phyloP scores from a whole-genome alignment of 2,888 invertebrate species.

The Drosophila mettleri region DNA sequence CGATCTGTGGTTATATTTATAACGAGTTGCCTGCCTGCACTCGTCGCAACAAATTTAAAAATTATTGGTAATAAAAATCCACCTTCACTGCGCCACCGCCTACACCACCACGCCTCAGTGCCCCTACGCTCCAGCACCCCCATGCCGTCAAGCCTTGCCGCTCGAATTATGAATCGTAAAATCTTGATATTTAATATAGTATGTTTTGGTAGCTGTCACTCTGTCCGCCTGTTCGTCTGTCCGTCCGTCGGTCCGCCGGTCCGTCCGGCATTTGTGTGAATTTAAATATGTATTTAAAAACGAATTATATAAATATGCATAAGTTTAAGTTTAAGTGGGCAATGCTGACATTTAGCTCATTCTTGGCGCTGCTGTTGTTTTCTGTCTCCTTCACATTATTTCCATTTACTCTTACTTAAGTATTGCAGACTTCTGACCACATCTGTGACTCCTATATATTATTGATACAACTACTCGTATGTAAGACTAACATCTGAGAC shows the following conservation, averaged over 20 bases:
- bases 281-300: slow-evolving; percentile 70
- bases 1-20: slow-evolving; percentile 76
- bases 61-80: slow-evolving; percentile 78
- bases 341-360: slow-evolving; percentile 67
- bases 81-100: slow-evolving; percentile 55
- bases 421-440: not conserved
- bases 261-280: slow-evolving; percentile 35
- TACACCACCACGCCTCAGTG: not conserved
- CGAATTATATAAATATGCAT: slow-evolving; percentile 79
- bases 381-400: not conserved
- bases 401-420: not conserved
- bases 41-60: slow-evolving; percentile 76
- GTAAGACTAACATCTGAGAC: too few relatives aligned
- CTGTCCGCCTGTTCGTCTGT: too few relatives aligned
- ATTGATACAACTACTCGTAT: too few relatives aligned
- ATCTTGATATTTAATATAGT: slow-evolving; percentile 75
- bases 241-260: not conserved
- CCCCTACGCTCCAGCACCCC: not conserved
- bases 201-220: slow-evolving; percentile 61
- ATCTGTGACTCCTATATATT: slow-evolving; percentile 13
- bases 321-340: slow-evolving; percentile 76
- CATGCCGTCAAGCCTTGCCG: not conserved
- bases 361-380: slow-evolving; percentile 16
- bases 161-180: slow-evolving; percentile 69
- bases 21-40: slow-evolving; percentile 75